Evolutionary conservation across 2,888 invertebrate genomes (phyloP).

Genomic region (Notocelia uddmanniana): DNA sequence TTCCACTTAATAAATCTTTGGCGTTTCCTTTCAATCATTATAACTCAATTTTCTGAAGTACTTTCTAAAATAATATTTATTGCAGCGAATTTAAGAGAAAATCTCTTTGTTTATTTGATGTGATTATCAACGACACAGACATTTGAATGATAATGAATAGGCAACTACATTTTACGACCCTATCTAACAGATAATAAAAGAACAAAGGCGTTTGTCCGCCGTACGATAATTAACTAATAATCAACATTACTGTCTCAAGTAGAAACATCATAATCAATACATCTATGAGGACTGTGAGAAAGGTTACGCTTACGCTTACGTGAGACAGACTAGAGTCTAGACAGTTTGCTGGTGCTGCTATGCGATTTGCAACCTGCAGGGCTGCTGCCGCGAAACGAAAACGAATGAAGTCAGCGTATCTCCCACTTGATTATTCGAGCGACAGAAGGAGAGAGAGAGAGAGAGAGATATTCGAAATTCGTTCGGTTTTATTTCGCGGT

Average conservation of each 20-base stretch:
- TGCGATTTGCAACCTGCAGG: not conserved
- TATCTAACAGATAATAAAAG: constrained; percentile 9
- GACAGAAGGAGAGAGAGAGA: too few relatives aligned
- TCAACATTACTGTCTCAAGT: not conserved
- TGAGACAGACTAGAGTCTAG: constrained; percentile 65
- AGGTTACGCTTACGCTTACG: constrained; percentile 74
- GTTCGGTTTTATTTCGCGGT: too few relatives aligned
- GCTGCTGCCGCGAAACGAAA: too few relatives aligned
- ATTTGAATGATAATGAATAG: not conserved
- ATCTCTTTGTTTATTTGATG: not conserved
- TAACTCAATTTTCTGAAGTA: too few relatives aligned
- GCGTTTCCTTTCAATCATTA: not conserved
- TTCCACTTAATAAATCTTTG: not conserved
- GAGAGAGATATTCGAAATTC: too few relatives aligned
- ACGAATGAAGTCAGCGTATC: too few relatives aligned
- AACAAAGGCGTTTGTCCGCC: constrained; percentile 15
- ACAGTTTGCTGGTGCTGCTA: constrained; percentile 45
- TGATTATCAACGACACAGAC: not conserved
- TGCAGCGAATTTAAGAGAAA: too few relatives aligned
- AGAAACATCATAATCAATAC: constrained; percentile 24
- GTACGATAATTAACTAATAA: not conserved
- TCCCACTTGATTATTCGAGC: too few relatives aligned
- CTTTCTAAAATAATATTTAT: too few relatives aligned
- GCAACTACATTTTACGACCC: constrained; percentile 1
- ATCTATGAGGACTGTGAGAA: constrained; percentile 59